Conservation (phyloP, 1,140 invertebrate species). For the Atopsyche davidsoni region DNA sequence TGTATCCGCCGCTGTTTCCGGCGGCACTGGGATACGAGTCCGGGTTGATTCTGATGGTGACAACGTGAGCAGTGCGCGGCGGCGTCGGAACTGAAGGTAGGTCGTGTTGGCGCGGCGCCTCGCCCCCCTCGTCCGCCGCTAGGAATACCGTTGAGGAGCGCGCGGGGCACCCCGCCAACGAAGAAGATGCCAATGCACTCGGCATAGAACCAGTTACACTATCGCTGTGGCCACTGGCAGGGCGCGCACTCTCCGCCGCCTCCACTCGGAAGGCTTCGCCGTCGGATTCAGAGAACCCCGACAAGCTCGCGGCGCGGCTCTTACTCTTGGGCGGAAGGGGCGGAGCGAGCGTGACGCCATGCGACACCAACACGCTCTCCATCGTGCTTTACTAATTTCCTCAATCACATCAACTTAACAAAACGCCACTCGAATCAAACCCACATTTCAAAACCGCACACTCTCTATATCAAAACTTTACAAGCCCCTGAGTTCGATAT, state of each 20-base stretch:
- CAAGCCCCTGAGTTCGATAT: too few relatives aligned
- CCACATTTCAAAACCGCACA: too few relatives aligned
- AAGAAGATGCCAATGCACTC: constrained; percentile 16
- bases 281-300: neutral
- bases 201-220: constrained; percentile 25
- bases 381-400: neutral
- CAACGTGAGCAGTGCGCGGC: constrained; percentile 50
- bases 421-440: too few relatives aligned
- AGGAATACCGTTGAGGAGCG: constrained; percentile 55
- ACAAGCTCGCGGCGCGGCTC: constrained; percentile 4
- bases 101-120: constrained; percentile 41
- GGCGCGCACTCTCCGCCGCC: constrained; percentile 12
- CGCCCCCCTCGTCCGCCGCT: constrained; percentile 47
- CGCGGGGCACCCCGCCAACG: constrained; percentile 32
- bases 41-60: constrained; percentile 63
- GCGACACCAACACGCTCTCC: constrained; percentile 8
- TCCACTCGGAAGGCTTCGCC: neutral
- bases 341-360: constrained; percentile 11
- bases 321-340: constrained; percentile 26
- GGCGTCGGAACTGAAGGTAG: constrained; percentile 33
- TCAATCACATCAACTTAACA: too few relatives aligned
- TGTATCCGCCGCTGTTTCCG: constrained; percentile 37
- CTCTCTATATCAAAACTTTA: neutral
- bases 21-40: constrained; percentile 44
- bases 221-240: constrained; percentile 9